These are phyloP conservation scores for Tanytarsus gracilentus DNA, from an alignment of 2,888 invertebrate genomes.

Conservation along the genomic window DNA sequence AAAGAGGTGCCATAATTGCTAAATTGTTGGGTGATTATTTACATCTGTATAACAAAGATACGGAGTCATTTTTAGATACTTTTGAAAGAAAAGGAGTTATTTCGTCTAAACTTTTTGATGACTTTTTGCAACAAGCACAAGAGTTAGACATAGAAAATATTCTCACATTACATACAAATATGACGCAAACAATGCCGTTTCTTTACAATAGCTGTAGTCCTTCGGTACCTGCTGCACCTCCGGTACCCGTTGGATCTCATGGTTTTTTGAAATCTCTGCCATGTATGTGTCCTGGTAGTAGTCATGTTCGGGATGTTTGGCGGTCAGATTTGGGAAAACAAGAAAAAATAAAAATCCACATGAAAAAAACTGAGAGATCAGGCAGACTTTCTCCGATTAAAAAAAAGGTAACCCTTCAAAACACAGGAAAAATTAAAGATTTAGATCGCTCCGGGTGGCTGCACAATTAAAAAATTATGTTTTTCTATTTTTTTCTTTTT, in stretches of 20 bases:
- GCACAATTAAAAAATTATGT: slow-evolving; percentile 15
- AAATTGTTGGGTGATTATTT: slow-evolving; percentile 78
- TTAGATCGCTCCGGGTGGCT: slow-evolving; percentile 25
- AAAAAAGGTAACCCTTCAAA: slow-evolving; percentile 21
- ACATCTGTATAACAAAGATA: slow-evolving; percentile 73
- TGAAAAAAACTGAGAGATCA: slow-evolving; percentile 9
- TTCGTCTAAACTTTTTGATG: slow-evolving; percentile 48
- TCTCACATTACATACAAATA: slow-evolving; percentile 40
- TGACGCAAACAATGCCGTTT: slow-evolving; percentile 42
- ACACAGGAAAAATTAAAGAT: slow-evolving; percentile 9
- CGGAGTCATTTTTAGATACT: slow-evolving; percentile 64
- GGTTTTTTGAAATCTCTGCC: slow-evolving; percentile 42
- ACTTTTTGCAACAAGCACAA: slow-evolving; percentile 51
- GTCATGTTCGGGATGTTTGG: slow-evolving; percentile 24
- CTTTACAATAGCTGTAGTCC: slow-evolving; percentile 40
- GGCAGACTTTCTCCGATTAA: slow-evolving; percentile 24
- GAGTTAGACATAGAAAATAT: slow-evolving; percentile 41
- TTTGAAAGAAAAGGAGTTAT: slow-evolving; percentile 53
- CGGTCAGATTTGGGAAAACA: slow-evolving; percentile 6
- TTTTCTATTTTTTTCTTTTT: neutral
- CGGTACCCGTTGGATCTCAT: slow-evolving; percentile 42
- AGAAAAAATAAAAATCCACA: slow-evolving; percentile 23
- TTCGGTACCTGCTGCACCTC: slow-evolving; percentile 39
- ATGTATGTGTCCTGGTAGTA: slow-evolving; percentile 36
- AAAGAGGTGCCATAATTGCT: slow-evolving; percentile 72